phyloP scores from a whole-genome alignment of 1,140 invertebrate species.

The Idris sp. region DNA sequence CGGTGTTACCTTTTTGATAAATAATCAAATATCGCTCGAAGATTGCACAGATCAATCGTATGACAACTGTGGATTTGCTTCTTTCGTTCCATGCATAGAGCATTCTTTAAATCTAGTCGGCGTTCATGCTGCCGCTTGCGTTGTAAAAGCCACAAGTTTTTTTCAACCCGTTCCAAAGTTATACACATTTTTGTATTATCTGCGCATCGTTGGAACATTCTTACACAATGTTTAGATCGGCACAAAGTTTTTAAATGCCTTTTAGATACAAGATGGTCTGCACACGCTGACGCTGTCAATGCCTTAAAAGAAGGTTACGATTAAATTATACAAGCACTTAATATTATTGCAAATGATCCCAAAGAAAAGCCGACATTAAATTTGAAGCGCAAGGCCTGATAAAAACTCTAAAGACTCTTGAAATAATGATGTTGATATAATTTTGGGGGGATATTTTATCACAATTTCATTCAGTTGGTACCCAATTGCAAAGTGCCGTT shows the following conservation, averaged over 20 bases:
- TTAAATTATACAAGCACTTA: too few species aligned
- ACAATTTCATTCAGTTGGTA: too few species aligned
- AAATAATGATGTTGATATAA: too few species aligned
- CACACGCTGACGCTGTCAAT: too few species aligned
- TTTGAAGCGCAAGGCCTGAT: too few species aligned
- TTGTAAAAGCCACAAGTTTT: constrained; percentile 36
- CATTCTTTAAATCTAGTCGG: constrained; percentile 67
- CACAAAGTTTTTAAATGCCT: constrained; percentile 17
- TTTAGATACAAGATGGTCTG: constrained; percentile 34
- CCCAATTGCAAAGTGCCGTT: too few species aligned
- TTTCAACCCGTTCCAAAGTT: constrained; percentile 35
- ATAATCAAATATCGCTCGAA: constrained; percentile 63
- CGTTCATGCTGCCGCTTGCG: constrained; percentile 44
- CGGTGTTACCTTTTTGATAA: constrained; percentile 61
- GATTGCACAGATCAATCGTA: constrained; percentile 59
- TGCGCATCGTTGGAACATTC: constrained; percentile 32
- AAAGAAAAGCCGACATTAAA: too few species aligned
- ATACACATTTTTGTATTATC: constrained; percentile 16
- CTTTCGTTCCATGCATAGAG: constrained; percentile 61
- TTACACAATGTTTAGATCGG: constrained; percentile 13
- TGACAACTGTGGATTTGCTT: constrained; percentile 44
- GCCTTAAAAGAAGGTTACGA: too few species aligned
- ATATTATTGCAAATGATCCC: too few species aligned
- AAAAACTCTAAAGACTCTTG: too few species aligned
- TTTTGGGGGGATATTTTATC: too few species aligned